Evolutionary conservation across 2,888 invertebrate species (phyloP).

Genomic region (Galerucella pusilla): DNA sequence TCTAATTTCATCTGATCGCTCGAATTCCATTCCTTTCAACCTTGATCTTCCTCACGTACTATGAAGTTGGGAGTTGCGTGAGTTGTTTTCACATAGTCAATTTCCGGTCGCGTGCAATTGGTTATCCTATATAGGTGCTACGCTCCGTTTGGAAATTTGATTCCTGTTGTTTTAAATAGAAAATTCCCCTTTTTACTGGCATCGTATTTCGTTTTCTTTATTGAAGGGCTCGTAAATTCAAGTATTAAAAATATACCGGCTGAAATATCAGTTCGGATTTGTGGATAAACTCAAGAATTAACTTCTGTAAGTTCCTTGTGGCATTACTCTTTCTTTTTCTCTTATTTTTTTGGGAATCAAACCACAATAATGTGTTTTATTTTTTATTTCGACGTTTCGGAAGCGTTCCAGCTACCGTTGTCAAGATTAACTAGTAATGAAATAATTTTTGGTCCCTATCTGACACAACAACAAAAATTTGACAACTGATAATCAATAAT

Average conservation of each 20-base stretch:
- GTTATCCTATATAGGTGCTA: slow-evolving; percentile 36
- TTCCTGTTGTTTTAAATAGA: slow-evolving; percentile 16
- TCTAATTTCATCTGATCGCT: background rate
- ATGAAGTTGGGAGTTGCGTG: slow-evolving; percentile 33
- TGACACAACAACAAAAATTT: no score
- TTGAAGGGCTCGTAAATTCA: background rate
- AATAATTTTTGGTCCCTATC: no score
- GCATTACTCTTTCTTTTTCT: no score
- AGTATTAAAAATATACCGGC: background rate
- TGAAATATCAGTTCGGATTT: background rate
- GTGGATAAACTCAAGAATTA: no score
- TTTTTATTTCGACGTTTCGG: no score
- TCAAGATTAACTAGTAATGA: no score
- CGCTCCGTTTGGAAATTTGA: slow-evolving; percentile 26
- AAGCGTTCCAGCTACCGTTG: no score
- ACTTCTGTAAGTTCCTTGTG: no score
- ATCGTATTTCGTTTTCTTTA: slow-evolving; percentile 9
- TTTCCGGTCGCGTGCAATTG: slow-evolving; percentile 35
- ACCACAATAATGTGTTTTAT: no score
- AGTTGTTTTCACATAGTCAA: slow-evolving; percentile 19
- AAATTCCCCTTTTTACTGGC: slow-evolving; percentile 18
- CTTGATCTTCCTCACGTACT: slow-evolving; percentile 23
- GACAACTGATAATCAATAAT: no score
- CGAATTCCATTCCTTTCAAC: background rate
- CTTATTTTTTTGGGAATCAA: no score